Base-by-base conservation (phyloP, 1,140 invertebrate species). In the Babylonia areolata region DNA sequence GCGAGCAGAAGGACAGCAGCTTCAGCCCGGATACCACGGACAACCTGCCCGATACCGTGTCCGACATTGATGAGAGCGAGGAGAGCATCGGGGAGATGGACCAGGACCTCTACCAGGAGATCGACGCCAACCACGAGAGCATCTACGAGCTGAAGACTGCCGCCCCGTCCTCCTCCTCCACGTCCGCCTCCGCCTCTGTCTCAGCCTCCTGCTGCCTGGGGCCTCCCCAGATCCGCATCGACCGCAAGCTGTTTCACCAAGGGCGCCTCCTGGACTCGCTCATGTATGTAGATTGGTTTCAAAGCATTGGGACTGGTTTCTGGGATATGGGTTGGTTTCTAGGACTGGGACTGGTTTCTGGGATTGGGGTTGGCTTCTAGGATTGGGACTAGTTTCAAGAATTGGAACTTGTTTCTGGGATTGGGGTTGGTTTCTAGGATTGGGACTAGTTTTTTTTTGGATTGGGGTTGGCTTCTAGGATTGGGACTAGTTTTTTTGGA, bases 221-320 rank as follows among this genome's bases (percentile, higher is more conserved):
- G 23, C 81, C 81, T 3, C 94, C 94, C 64, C 91, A 92, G 73
- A 88, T 94, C 37, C 92, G 92, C 80, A 93, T 94, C 51, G 93
- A 93, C 85, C 89, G 94, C 23, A 94, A 94, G 87, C 90, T 93
- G 71, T 94, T 93, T 79, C 90, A 91, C 46, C 58, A 23, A 42
- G 78, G 81, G 0, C 73, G 82, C 42, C 75, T 90, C 37, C 87
- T 91, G 54, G 91, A 92, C 64, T 93, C 91, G 11, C 78, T 93
- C 12, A 88, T 92, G n/a, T n/a, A n/a, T n/a, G n/a, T n/a, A n/a
- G n/a, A n/a, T n/a, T n/a, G n/a, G n/a, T n/a, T n/a, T n/a, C n/a
- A n/a, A n/a, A n/a, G n/a, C n/a, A n/a, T n/a, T n/a, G n/a, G n/a
- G n/a, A n/a, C n/a, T n/a, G n/a, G n/a, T n/a, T n/a, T n/a, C n/a